Evolutionary conservation across 2,888 invertebrate genomes (phyloP), one percentile per base, ranked within the genome.

Genomic region (Apotomis betuletana): DNA sequence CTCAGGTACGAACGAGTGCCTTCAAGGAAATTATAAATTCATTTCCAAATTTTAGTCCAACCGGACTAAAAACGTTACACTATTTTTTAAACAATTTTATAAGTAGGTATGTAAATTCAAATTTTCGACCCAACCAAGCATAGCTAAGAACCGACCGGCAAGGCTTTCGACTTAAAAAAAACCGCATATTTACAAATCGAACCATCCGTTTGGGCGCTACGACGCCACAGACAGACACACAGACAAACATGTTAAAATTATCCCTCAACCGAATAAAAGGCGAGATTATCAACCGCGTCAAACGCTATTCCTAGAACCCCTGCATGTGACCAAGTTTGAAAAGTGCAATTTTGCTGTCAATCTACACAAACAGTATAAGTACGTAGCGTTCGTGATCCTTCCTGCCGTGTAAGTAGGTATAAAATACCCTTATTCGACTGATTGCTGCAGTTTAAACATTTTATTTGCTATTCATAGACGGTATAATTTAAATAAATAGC

Each of bases 271-370:
- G 27, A 27, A 49, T 49, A 61, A 57, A 27, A 36, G 57, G 38
- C 57, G 36, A 38, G 12, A 57, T 6, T 38, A 65, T 13, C 51
- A 51, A 41, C 38, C 15, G 27, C 8, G 62, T 54, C 10, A 64
- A 54, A 46, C 65, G 61, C 10, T 41, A 67, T 68, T 64, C 68
- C 58, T 44, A 67, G 60, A 67, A 61, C 55, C 60, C 54, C 15
- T 69, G 60, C 54, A 62, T 74, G 68, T 65, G 57, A 65, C 65
- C 51, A 61, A 61, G 9, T 65, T 41, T 46, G 54, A 69, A 73
- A 70, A 76, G 63, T 77, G 76, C 77, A 84, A 85, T 85, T 85
- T 84, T 73, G 73, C 77, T 83, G 85, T 84, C 72, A 74, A 62
- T 67, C 63, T 58, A 58, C 44, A 44, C 63, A 70, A 63, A 63